These are phyloP conservation scores for Aphaenogaster floridana DNA, from an alignment of 1,140 invertebrate species.

Conservation along the genomic window DNA sequence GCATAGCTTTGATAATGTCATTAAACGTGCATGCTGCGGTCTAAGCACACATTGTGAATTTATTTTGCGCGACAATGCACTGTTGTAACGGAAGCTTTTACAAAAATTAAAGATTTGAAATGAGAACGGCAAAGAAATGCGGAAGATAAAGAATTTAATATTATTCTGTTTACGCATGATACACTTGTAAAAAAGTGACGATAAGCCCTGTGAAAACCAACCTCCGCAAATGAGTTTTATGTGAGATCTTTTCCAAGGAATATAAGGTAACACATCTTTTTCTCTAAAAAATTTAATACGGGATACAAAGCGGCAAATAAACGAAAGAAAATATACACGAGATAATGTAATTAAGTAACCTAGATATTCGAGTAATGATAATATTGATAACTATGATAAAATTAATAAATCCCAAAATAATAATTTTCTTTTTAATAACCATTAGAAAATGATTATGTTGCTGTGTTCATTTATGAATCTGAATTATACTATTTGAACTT, in stretches of 20 bases:
- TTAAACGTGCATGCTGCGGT: conserved; percentile 72
- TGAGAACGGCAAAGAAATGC: background rate
- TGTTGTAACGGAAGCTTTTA: background rate
- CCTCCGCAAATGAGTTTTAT: background rate
- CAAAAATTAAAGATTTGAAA: background rate
- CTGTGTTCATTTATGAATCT: background rate
- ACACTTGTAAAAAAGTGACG: background rate
- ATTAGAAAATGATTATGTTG: background rate
- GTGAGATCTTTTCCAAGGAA: background rate
- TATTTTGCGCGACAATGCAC: conserved; percentile 61
- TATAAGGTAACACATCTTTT: background rate
- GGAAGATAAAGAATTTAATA: conserved; percentile 6
- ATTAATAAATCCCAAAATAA: background rate
- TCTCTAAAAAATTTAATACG: conserved; percentile 33
- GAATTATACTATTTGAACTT: background rate
- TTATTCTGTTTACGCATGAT: background rate
- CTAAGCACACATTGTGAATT: conserved; percentile 25
- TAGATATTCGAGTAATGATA: background rate
- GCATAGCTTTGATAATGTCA: conserved; percentile 76
- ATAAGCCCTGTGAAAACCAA: background rate
- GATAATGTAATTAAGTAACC: conserved; percentile 22
- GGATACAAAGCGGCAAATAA: conserved; percentile 2
- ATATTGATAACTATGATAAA: background rate
- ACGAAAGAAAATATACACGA: background rate
- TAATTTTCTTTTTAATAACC: background rate